phyloP scores from a whole-genome alignment of 2,888 invertebrate species.

The Diabrotica balteata region DNA sequence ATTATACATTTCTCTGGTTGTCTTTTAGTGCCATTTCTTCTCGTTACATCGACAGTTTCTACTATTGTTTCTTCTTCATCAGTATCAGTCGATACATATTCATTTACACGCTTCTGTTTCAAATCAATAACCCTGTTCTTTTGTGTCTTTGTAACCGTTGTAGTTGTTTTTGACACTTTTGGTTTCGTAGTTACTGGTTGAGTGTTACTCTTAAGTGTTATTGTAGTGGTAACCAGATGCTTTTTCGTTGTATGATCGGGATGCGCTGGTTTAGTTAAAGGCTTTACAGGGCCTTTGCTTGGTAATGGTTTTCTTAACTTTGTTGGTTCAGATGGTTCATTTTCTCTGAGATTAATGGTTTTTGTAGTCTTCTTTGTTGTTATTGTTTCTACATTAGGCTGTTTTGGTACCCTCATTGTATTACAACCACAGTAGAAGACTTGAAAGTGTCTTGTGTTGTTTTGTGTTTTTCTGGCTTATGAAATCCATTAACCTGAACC shows the following conservation, averaged over 20 bases:
- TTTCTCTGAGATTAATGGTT: slow-evolving; percentile 32
- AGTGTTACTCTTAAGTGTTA: slow-evolving; percentile 46
- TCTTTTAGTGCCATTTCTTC: slow-evolving; percentile 22
- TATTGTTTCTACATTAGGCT: slow-evolving; percentile 44
- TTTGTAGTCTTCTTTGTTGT: slow-evolving; percentile 41
- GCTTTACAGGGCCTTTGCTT: slow-evolving; percentile 23
- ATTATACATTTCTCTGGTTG: slow-evolving; percentile 60
- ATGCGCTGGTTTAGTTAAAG: slow-evolving; percentile 14
- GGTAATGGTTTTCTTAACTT: slow-evolving; percentile 32
- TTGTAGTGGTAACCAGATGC: slow-evolving; percentile 50
- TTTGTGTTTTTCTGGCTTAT: slow-evolving; percentile 40
- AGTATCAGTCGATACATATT: slow-evolving; percentile 43
- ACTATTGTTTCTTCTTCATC: slow-evolving; percentile 47
- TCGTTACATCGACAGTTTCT: slow-evolving; percentile 13
- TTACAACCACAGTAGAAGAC: slow-evolving; percentile 30
- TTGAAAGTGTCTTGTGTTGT: slow-evolving; percentile 37
- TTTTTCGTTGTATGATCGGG: slow-evolving; percentile 33
- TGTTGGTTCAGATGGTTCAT: slow-evolving; percentile 38
- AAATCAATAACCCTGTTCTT: slow-evolving; percentile 34
- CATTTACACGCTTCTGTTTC: slow-evolving; percentile 44
- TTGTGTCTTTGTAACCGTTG: slow-evolving; percentile 33
- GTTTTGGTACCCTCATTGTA: not conserved
- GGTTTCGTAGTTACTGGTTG: slow-evolving; percentile 35
- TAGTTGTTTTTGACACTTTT: slow-evolving; percentile 20
- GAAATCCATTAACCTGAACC: slow-evolving; percentile 4